Evolutionary conservation across 2,888 invertebrate species (phyloP).

Genomic region (Zelleria hepariella): DNA sequence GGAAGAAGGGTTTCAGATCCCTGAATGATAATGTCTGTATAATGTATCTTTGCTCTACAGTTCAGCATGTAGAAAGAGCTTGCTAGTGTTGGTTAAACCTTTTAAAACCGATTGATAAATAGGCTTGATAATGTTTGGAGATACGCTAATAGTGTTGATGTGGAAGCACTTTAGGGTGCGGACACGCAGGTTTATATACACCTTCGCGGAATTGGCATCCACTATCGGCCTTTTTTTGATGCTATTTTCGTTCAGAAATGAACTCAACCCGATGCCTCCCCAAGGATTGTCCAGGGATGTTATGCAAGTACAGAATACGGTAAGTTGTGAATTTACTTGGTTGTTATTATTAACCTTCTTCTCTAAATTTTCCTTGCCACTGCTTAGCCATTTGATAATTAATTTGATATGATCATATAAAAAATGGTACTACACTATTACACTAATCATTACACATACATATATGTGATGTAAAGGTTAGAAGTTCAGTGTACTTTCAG

Average conservation of each 20-base stretch:
- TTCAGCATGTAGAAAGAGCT: not conserved
- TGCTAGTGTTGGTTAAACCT: not conserved
- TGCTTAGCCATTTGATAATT: no score
- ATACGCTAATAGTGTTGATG: conserved; percentile 7
- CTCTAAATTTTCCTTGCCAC: no score
- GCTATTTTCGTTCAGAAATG: not conserved
- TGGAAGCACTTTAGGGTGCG: conserved; percentile 13
- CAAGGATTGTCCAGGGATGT: not conserved
- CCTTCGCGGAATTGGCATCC: conserved; percentile 5
- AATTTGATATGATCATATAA: no score
- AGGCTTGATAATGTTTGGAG: not conserved
- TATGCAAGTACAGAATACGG: not conserved
- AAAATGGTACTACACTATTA: no score
- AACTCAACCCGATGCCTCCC: not conserved
- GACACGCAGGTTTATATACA: conserved; percentile 6
- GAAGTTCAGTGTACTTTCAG: no score
- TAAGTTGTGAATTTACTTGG: not conserved
- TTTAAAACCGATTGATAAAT: no score
- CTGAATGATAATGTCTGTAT: not conserved
- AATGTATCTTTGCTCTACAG: not conserved
- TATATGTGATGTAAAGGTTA: no score
- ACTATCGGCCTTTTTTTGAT: conserved; percentile 7
- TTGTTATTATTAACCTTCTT: no score
- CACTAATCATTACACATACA: no score
- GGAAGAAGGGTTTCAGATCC: not conserved